Conservation (phyloP, 2,888 invertebrate species). For the Cheilosia pagana region DNA sequence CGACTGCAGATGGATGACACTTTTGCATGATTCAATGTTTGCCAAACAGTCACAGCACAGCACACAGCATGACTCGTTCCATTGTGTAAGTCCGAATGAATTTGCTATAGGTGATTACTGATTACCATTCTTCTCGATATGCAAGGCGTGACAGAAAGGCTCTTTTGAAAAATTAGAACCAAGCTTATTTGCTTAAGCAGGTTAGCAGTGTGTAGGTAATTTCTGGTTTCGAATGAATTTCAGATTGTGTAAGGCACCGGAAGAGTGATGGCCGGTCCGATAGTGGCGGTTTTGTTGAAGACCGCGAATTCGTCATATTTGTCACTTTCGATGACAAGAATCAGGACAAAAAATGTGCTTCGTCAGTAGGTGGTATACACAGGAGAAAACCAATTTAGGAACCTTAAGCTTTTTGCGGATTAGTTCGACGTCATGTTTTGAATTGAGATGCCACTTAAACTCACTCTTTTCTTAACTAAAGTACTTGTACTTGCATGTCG, state of each 20-base stretch:
- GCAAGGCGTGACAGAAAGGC: background rate
- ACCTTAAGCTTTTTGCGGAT: too few relatives aligned
- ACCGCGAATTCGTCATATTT: too few relatives aligned
- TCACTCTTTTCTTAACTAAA: too few relatives aligned
- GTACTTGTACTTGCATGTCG: too few relatives aligned
- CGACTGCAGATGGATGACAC: slow-evolving; percentile 64
- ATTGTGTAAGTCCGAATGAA: slow-evolving; percentile 40
- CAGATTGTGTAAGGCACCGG: background rate
- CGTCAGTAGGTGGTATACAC: too few relatives aligned
- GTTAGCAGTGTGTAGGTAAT: slow-evolving; percentile 1
- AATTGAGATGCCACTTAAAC: too few relatives aligned
- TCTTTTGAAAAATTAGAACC: slow-evolving; percentile 6
- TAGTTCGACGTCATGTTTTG: too few relatives aligned
- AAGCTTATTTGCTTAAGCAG: slow-evolving; percentile 29
- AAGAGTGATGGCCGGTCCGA: too few relatives aligned
- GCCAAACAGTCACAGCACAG: slow-evolving; percentile 37
- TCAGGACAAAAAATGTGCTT: too few relatives aligned
- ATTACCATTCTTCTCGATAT: slow-evolving; percentile 42
- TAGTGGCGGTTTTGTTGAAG: too few relatives aligned
- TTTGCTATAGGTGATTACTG: slow-evolving; percentile 49
- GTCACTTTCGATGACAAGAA: too few relatives aligned
- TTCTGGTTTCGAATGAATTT: slow-evolving; percentile 11
- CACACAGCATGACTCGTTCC: background rate
- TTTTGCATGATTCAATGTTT: slow-evolving; percentile 73
- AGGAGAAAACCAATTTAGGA: too few relatives aligned